Conservation (phyloP, 2,888 invertebrate genomes). For the Yponomeuta sedellus region DNA sequence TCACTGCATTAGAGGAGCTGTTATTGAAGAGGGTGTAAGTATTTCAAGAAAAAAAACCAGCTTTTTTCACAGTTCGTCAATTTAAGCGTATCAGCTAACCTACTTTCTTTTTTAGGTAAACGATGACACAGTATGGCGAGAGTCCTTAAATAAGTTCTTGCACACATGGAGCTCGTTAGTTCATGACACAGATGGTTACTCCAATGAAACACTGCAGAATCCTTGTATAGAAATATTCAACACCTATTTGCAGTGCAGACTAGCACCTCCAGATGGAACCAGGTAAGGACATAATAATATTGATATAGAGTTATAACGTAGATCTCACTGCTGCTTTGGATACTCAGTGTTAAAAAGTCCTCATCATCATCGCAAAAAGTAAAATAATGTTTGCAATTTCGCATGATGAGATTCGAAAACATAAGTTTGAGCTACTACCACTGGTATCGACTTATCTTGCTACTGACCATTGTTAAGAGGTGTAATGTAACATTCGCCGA, state of each 20-base stretch:
- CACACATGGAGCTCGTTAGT: conserved; percentile 68
- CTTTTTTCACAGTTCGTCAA: not conserved
- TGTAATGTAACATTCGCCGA: no score
- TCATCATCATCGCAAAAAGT: no score
- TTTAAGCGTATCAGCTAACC: not conserved
- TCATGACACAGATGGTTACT: conserved; percentile 54
- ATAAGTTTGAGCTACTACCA: no score
- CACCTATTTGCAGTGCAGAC: conserved; percentile 85
- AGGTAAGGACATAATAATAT: conserved; percentile 41
- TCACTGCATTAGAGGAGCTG: conserved; percentile 61
- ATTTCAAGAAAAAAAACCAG: conserved; percentile 14
- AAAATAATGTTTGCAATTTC: no score
- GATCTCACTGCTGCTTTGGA: no score
- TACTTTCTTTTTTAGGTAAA: conserved; percentile 37
- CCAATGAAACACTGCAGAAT: conserved; percentile 54
- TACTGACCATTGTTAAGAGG: no score
- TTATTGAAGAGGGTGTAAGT: conserved; percentile 67
- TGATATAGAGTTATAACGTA: not conserved
- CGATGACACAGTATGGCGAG: conserved; percentile 66
- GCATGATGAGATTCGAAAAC: no score
- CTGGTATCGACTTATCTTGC: no score
- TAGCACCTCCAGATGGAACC: conserved; percentile 87
- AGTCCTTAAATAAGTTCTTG: conserved; percentile 65
- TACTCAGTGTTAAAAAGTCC: no score
- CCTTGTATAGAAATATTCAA: conserved; percentile 82